Evolutionary conservation across 2,113 vertebrate genomes (phyloP).

Genomic region (Aegithalos caudatus): DNA sequence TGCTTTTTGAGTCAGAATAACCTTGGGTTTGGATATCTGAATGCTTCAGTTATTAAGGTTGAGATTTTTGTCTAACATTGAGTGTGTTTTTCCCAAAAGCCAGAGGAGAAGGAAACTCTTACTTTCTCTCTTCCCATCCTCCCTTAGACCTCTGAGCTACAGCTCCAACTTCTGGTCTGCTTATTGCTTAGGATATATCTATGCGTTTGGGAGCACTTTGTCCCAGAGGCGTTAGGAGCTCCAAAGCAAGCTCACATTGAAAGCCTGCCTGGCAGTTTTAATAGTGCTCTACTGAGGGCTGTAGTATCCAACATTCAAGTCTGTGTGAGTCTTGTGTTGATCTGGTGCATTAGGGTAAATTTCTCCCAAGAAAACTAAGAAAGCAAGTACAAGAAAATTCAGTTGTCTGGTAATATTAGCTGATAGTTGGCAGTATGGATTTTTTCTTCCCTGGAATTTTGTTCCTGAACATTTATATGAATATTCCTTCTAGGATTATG

Average conservation of each 20-base stretch:
- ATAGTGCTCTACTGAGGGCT: neutral
- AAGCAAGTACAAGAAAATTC: neutral
- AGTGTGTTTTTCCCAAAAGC: neutral
- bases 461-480: neutral
- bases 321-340: neutral
- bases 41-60: neutral
- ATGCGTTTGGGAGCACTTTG: neutral
- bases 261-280: neutral
- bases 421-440: neutral
- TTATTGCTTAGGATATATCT: neutral
- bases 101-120: neutral
- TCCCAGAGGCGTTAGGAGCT: neutral
- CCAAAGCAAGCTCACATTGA: neutral
- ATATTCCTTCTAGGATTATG: neutral
- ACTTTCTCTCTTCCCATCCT: neutral
- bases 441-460: neutral
- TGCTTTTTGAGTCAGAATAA: neutral
- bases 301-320: neutral
- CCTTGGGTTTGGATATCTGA: neutral
- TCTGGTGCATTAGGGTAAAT: neutral
- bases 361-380: neutral
- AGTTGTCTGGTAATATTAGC: neutral
- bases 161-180: neutral
- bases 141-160: neutral
- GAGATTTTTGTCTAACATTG: neutral